Evolutionary conservation across 2,113 vertebrate genomes (phyloP), one percentile per base, ranked within the genome.

Genomic region (Myrmecophaga tridactyla): DNA sequence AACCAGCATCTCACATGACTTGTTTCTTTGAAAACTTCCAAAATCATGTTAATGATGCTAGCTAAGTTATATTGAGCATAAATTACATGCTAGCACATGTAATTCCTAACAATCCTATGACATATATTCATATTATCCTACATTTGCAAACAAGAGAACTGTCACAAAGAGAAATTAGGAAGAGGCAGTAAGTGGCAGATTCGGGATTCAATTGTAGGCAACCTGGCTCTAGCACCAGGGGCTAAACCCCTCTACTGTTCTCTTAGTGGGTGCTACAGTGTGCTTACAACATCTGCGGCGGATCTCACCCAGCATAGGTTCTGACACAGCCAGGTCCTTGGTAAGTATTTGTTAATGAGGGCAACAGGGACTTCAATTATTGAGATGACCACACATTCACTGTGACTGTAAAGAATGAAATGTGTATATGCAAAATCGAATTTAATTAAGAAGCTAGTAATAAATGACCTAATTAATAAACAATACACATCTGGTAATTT

Each of bases 401-500:
- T 13, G 0, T n/a, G 14, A 75, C 10, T 46, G 13, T 53, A 93
- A 62, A 51, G 10, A 5, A 43, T 53, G 75, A 82, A 31, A 3
- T 73, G 11, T 62, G 11, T 12, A 53, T 14, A 2, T 62, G 14
- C 4, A 48, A 82, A 92, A 92, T 39, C 9, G 58, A 91, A 29
- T 92, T 95, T 92, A 69, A 90, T 87, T 29, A 89, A 94, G 36
- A n/a, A 75, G 23, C n/a, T 73, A 83, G 25, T 89, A 36, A 81
- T 48, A 93, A 63, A 77, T 94, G 60, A 82, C 43, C 73, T 80
- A 95, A 46, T 94, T 85, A 85, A 63, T 46, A 96, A 92, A 86
- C 31, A 70, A 20, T 17, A 78, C 15, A 46, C 0, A 36, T 20
- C 48, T 94, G 81, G 27, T 48, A 29, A 46, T 76, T n/a, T 73